Evolutionary conservation across 2,113 vertebrate genomes (phyloP), one percentile per base, ranked within the genome.

Genomic region (Macquaria ambigua): DNA sequence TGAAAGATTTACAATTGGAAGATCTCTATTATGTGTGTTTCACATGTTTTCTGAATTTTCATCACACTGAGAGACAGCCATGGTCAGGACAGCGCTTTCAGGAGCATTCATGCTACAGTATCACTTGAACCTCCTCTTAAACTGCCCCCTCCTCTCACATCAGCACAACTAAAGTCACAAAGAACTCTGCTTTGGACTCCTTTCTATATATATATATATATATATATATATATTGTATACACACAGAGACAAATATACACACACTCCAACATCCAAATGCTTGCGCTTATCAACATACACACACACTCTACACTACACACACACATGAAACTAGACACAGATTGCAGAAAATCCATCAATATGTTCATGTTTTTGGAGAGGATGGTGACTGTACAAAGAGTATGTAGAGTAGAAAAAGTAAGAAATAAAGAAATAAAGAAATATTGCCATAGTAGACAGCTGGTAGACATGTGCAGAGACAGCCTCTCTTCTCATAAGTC

Each of bases 371-470:
- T 93, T 87, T 89, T 71, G 90, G 93, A 93, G 93, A 93, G 92
- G 91, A 93, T 88, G 81, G 83, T 85, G 80, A 90, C 89, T 94
- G 92, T 94, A 92, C 91, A 91, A 94, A 79, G 81, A 93, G 46
- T 86, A 87, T 77, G 87, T 91, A 93, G 86, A 85, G 72, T 84
- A 88, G 80, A 90, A 83, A 64, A 78, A 84, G 67, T 80, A 74
- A 86, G 77, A 88, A 77, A 81, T 84, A 63, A 85, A 71, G 82
- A 66, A 86, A 82, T 74, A 59, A 80, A 89, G 82, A 91, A 81
- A 90, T 86, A 90, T 93, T 93, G 89, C 93, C 92, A 95, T 95
- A 93, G 91, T 93, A 94, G 89, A 95, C 91, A 91, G 90, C 87
- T 90, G 89, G 90, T 90, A 91, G 89, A 94, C 91, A 91, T 89